These are phyloP conservation scores for Oreochromis mossambicus DNA, from an alignment of 2,797 vertebrate species.

Conservation along the genomic window DNA sequence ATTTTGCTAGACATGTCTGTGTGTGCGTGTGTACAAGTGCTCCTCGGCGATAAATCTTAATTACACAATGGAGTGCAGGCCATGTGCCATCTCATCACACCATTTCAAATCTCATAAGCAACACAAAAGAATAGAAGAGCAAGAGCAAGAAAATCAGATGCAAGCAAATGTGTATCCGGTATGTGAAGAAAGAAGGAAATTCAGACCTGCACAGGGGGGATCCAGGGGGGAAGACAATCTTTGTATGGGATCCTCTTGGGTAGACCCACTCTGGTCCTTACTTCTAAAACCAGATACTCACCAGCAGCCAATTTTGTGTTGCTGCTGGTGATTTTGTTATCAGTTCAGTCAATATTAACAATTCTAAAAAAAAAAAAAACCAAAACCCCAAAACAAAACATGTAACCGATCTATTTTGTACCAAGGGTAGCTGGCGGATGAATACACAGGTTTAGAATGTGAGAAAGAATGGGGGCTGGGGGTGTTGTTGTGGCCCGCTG, in stretches of 20 bases:
- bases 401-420: slow-evolving; percentile 60
- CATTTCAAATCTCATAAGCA: slow-evolving; percentile 59
- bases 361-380: not conserved
- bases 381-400: not conserved
- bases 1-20: not conserved
- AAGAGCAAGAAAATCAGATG: not conserved
- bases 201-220: not conserved
- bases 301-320: not conserved
- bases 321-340: not conserved
- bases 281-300: not conserved
- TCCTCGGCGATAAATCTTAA: slow-evolving; percentile 68
- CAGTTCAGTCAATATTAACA: not conserved
- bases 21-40: not conserved
- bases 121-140: not conserved
- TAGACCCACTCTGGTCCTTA: not conserved
- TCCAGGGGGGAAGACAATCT: not conserved
- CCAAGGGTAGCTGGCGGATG: slow-evolving; percentile 57
- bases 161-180: not conserved
- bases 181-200: not conserved
- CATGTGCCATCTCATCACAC: slow-evolving; percentile 57
- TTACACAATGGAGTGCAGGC: slow-evolving; percentile 63
- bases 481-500: slow-evolving; percentile 60
- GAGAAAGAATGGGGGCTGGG: slow-evolving; percentile 56
- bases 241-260: not conserved
- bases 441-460: slow-evolving; percentile 51